Percentiles rank a stretch among this genome's conserved stretches.
phyloP scores from a whole-genome alignment of 2,113 vertebrate genomes.

The Piaya cayana region DNA sequence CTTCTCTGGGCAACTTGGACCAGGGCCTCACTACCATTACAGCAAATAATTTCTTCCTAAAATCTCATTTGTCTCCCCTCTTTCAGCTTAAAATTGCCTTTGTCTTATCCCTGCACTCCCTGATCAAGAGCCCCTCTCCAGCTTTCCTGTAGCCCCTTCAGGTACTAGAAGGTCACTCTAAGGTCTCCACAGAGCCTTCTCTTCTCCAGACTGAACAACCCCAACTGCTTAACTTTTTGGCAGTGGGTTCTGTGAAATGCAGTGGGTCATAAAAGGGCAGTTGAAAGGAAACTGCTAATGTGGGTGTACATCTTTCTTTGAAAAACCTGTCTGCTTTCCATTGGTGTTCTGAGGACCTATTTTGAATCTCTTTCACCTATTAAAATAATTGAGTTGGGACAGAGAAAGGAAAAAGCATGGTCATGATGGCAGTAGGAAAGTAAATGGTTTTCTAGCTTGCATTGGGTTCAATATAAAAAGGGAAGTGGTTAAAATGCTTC shows the following conservation, averaged over 20 bases:
- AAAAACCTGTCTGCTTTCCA: not conserved
- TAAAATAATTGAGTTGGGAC: not conserved
- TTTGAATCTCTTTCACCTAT: accelerated
- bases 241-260: not conserved
- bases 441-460: not conserved
- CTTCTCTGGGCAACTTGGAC: no score
- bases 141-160: no score
- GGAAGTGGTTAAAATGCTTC: not conserved
- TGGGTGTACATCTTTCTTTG: not conserved
- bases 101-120: no score
- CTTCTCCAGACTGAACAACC: no score
- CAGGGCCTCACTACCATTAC: no score
- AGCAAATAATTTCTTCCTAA: no score
- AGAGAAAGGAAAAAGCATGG: not conserved
- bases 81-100: no score
- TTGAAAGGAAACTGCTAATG: not conserved
- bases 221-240: not conserved
- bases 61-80: no score
- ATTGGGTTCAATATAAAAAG: not conserved
- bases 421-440: not conserved
- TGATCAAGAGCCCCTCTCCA: no score
- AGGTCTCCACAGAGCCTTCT: no score
- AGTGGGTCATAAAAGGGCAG: not conserved
- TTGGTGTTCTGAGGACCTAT: not conserved
- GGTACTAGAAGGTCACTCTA: no score